These are phyloP conservation scores for Chaetodon trifasciatus DNA, from an alignment of 2,797 vertebrate species.

Conservation along the genomic window DNA sequence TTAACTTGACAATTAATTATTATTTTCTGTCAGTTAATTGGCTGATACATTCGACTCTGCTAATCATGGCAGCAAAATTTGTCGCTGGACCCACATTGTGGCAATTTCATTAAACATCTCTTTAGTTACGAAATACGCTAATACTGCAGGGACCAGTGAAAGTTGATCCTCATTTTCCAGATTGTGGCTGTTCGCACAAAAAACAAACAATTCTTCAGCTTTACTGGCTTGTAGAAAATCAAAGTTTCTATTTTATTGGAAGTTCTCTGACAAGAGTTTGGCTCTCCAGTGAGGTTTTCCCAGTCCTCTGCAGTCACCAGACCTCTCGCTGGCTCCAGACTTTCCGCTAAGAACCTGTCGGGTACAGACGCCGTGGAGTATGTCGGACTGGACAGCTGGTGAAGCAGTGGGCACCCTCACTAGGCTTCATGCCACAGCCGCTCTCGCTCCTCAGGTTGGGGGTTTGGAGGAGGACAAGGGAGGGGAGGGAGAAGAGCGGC, in stretches of 20 bases:
- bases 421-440: constrained; percentile 59
- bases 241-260: constrained; percentile 34
- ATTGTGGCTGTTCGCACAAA: background rate
- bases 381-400: constrained; percentile 76
- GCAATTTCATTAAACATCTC: background rate
- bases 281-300: constrained; percentile 19
- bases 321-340: constrained; percentile 66
- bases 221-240: background rate
- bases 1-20: background rate
- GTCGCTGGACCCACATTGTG: background rate
- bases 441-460: constrained; percentile 62
- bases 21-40: background rate
- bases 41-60: background rate
- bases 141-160: background rate
- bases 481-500: constrained; percentile 13
- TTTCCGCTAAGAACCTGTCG: constrained; percentile 53
- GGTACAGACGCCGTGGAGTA: constrained; percentile 56
- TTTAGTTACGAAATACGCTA: background rate
- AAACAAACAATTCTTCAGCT: background rate
- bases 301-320: constrained; percentile 39
- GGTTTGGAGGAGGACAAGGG: background rate
- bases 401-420: constrained; percentile 64
- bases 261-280: constrained; percentile 41
- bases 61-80: no score
- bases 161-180: background rate